Percentiles rank a stretch among this genome's conserved stretches.
Evolutionary conservation across 2,888 invertebrate genomes (phyloP).

Genomic region (Achlya flavicornis): DNA sequence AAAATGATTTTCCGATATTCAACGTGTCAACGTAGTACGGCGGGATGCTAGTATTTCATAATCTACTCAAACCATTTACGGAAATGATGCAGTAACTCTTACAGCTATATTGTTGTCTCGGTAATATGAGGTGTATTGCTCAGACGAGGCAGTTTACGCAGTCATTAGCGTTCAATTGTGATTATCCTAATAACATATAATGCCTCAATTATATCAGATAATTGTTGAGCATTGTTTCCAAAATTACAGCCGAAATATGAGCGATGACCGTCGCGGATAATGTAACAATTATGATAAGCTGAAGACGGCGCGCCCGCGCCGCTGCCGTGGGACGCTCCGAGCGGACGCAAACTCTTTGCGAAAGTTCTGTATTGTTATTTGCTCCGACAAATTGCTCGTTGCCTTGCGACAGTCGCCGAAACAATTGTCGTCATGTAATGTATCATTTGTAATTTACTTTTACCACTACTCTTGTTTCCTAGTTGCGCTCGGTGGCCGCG

Average conservation of each 20-base stretch:
- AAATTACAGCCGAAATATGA: slow-evolving; percentile 1
- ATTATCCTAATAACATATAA: slow-evolving; percentile 1
- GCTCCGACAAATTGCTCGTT: background rate
- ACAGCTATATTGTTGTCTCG: background rate
- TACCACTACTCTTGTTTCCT: background rate
- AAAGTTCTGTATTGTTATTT: background rate
- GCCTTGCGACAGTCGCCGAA: background rate
- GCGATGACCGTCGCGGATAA: background rate
- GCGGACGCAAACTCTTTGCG: background rate
- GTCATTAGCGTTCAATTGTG: background rate
- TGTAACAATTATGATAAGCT: background rate
- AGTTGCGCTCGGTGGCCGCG: background rate
- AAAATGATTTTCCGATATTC: too few species aligned
- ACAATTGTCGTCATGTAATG: slow-evolving; percentile 1
- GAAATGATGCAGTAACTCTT: background rate
- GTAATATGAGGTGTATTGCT: background rate
- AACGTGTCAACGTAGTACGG: too few species aligned
- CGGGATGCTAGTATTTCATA: background rate
- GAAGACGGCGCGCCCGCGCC: background rate
- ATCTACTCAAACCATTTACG: background rate
- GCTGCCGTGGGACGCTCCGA: background rate
- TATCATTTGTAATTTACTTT: background rate
- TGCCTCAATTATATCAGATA: slow-evolving; percentile 6
- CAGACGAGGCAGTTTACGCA: background rate
- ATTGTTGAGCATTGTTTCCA: slow-evolving; percentile 1